Base-by-base conservation (phyloP, 2,797 vertebrate genomes). In the Strix occidentalis region DNA sequence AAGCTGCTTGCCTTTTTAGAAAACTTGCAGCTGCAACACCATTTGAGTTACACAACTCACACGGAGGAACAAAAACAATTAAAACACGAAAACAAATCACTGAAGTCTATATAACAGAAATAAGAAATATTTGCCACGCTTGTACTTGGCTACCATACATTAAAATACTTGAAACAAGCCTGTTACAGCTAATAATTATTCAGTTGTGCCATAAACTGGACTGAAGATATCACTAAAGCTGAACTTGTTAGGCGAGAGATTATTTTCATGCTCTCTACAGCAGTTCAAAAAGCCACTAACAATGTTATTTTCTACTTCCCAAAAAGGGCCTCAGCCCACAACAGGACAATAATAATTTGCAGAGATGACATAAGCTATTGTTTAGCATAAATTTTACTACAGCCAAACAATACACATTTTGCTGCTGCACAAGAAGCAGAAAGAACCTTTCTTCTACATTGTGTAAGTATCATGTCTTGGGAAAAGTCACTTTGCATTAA, bases 341-440 rank as follows among this genome's bases (percentile, higher is more conserved):
- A 56, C 25, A 93, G 35, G 54, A 96, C 88, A 97, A 86, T 81
- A 86, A 54, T 25, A 86, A 81, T 56, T 66, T 84, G 76, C 79
- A 91, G 83, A 80, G 57, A 84, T 95, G 84, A 93, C 0, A 4
- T 83, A 94, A 95, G 31, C 69, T 84, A 95, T 92, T 97, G 89
- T 95, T 94, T 69, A 87, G 61, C 33, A 69, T 81, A 72, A 71
- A 26, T 33, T 87, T 94, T 76, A 76, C 89, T 78, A 41, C 45
- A 83, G 14, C 26, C 35, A 76, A 84, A 94, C 86, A 95, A 95
- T 53, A 79, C 65, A 64, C 31, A 75, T 79, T 90, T 68, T 63
- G 82, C 75, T 75, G 37, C 61, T 86, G 61, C 19, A 29, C 3
- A 2, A 89, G n/a, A 64, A 88, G 65, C 57, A 89, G 54, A 91